Percentiles rank a stretch among this genome's conserved stretches.
phyloP scores from a whole-genome alignment of 1,140 invertebrate genomes.

The Hyphantria cunea region DNA sequence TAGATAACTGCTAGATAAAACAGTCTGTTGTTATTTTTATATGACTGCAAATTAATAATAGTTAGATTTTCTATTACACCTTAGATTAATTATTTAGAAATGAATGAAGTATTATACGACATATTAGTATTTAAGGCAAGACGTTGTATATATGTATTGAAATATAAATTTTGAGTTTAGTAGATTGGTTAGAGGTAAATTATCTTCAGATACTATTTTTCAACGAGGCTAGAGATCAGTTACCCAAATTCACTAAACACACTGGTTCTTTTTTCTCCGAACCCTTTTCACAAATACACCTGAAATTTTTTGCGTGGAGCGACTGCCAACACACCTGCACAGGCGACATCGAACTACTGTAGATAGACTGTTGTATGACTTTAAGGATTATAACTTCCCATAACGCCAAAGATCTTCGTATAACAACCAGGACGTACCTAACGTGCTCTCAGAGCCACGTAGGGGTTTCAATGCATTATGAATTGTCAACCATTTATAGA shows the following conservation, averaged over 20 bases:
- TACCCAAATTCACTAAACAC: conserved; percentile 2
- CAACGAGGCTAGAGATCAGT: conserved; percentile 19
- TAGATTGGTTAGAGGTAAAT: conserved; percentile 25
- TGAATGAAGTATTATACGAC: conserved; percentile 45
- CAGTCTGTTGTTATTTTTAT: conserved; percentile 81
- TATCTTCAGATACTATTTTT: conserved; percentile 32
- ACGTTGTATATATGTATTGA: conserved; percentile 51
- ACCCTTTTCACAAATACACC: too few species aligned
- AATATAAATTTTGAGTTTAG: conserved; percentile 35
- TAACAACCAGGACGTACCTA: too few species aligned
- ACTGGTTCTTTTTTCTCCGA: too few species aligned
- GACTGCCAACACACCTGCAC: too few species aligned
- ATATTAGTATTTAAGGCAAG: conserved; percentile 36
- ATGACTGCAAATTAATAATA: conserved; percentile 76
- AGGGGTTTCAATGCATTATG: too few species aligned
- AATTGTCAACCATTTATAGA: too few species aligned
- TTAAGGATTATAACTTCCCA: too few species aligned
- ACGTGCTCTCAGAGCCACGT: too few species aligned
- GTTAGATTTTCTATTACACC: conserved; percentile 77
- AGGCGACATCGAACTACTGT: too few species aligned
- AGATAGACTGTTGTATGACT: too few species aligned
- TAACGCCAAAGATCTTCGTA: too few species aligned
- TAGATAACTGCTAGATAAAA: conserved; percentile 77
- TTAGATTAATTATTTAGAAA: conserved; percentile 61
- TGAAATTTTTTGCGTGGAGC: too few species aligned